Percentiles rank a stretch among this genome's conserved stretches.
Evolutionary conservation across 2,113 vertebrate species (phyloP).

Genomic region (Octodon degus): DNA sequence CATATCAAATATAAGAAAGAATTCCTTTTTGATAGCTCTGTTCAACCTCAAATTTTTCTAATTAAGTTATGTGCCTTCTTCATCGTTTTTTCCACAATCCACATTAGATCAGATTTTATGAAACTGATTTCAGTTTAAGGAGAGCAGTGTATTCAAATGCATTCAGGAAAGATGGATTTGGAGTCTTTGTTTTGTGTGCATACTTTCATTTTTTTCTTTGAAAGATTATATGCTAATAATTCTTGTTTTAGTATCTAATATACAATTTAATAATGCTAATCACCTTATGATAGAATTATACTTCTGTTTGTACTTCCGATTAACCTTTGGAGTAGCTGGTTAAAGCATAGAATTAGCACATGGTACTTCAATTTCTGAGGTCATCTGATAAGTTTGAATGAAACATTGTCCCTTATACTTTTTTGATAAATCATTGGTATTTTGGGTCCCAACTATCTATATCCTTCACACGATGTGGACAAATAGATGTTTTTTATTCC

Average conservation of each 20-base stretch:
- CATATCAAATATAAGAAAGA: background rate
- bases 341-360: background rate
- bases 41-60: background rate
- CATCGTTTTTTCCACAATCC: background rate
- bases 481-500: background rate
- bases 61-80: background rate
- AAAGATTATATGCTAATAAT: background rate
- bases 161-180: background rate
- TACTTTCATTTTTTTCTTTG: constrained; percentile 19
- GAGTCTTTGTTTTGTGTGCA: background rate
- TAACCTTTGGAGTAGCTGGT: background rate
- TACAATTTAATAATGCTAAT: background rate
- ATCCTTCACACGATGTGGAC: background rate
- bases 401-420: background rate
- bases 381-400: background rate
- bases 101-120: background rate
- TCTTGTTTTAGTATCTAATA: background rate
- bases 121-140: background rate
- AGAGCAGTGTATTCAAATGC: background rate
- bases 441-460: background rate
- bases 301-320: background rate
- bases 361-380: background rate
- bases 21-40: background rate
- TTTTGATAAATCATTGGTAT: background rate
- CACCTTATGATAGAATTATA: background rate